Evolutionary conservation across 1,140 invertebrate genomes (phyloP).

Genomic region (Riptortus pedestris): DNA sequence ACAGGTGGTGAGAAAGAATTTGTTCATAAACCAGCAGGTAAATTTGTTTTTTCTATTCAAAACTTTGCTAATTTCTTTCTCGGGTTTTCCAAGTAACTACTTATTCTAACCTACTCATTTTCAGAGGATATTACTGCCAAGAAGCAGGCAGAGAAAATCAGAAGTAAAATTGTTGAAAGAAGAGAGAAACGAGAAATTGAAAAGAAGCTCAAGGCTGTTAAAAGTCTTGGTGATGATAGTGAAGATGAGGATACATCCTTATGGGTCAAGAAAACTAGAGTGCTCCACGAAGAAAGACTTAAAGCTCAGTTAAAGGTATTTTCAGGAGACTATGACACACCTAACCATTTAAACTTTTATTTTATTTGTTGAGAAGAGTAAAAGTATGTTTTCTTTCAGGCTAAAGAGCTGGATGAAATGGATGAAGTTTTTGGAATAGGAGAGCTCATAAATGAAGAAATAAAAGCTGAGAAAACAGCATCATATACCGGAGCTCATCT

Average conservation of each 20-base stretch:
- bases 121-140: constrained; percentile 35
- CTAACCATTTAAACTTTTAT: constrained; percentile 22
- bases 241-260: constrained; percentile 53
- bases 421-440: constrained; percentile 89
- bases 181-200: constrained; percentile 75
- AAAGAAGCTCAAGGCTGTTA: constrained; percentile 54
- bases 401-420: constrained; percentile 85
- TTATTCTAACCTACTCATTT: too few relatives aligned
- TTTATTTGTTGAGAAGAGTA: too few relatives aligned
- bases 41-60: constrained; percentile 8
- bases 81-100: too few relatives aligned
- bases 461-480: constrained; percentile 46
- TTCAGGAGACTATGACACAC: constrained; percentile 15
- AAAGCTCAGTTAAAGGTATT: constrained; percentile 74
- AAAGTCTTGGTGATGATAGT: constrained; percentile 56
- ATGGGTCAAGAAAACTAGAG: constrained; percentile 77
- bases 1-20: constrained; percentile 68
- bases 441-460: constrained; percentile 69
- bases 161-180: constrained; percentile 62
- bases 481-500: constrained; percentile 61
- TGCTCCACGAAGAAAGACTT: constrained; percentile 61
- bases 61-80: too few relatives aligned
- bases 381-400: constrained; percentile 48
- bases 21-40: constrained; percentile 78
- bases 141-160: constrained; percentile 69